Evolutionary conservation across 2,113 vertebrate genomes (phyloP), one percentile per base, ranked within the genome.

Genomic region (Motacilla tschutschensis): DNA sequence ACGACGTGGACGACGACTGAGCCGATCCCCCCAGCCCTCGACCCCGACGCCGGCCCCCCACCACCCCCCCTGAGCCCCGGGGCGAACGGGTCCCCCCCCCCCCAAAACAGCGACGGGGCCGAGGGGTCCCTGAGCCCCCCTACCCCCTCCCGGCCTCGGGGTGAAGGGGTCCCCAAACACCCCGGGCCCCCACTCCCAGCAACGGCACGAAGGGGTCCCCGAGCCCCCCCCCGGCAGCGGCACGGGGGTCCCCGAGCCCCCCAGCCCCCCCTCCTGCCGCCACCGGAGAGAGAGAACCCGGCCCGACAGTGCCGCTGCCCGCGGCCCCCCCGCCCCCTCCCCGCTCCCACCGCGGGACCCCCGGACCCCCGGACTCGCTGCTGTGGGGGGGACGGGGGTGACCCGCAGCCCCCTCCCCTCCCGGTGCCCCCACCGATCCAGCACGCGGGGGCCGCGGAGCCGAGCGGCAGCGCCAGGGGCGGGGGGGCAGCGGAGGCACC

Each of bases 1-100:
- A 99, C 67, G 98, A 99, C 69, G 98, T 97, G 96, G 98, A 99
- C 15, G 98, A 99, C 96, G 98, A 99, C 88, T 99, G 98, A 99
- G 82, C 79, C n/a, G 53, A 47, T 57, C 26, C 19, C 69, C 70
- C 53, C 53, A 29, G 53, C 70, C 83, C 51, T 16, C 16, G 6
- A 41, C 55, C 73, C 35, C 16, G 5, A 46, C 65, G n/a, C 62
- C 66, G n/a, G 64, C 72, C 33, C 51, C 51, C 51, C 51, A 13
- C 51, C 51, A 6, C 26, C 51, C 29, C 50, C 50, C 50, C 50
- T 11, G 50, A 51, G 50, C 50, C 50, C 48, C 50, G 50, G 50
- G 50, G 50, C 50, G 50, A 51, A 11, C 50, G 50, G 50, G 28
- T 51, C 50, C 50, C 28, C 48, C 48, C 48, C 28, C 28, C 28